Evolutionary conservation across 2,797 vertebrate genomes (phyloP).

Genomic region (Caiman crocodilus): DNA sequence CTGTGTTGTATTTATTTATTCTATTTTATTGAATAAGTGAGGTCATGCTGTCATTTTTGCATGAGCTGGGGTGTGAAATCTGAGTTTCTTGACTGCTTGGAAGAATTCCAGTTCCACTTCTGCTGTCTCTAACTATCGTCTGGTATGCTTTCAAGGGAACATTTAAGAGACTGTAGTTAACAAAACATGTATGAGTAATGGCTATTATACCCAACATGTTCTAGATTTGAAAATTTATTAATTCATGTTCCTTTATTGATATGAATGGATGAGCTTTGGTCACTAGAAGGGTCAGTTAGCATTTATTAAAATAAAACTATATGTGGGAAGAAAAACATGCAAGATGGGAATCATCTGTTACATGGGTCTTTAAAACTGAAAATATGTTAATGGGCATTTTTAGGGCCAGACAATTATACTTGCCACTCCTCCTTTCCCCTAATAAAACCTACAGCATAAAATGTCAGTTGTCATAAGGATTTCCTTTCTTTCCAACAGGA

Average conservation of each 20-base stretch:
- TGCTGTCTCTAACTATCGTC: conserved; percentile 9
- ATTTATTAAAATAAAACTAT: no score
- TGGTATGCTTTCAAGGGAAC: conserved; percentile 57
- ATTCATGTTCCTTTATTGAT: conserved; percentile 41
- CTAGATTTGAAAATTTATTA: conserved; percentile 42
- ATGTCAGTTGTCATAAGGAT: no score
- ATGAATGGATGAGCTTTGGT: conserved; percentile 35
- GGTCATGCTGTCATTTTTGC: conserved; percentile 35
- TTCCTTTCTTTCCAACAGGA: no score
- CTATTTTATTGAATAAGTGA: not conserved
- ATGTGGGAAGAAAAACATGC: not conserved
- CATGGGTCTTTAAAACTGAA: not conserved
- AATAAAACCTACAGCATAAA: not conserved
- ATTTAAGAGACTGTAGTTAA: conserved; percentile 73
- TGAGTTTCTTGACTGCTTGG: conserved; percentile 59
- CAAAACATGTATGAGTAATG: conserved; percentile 52
- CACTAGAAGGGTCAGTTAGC: not conserved
- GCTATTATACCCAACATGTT: conserved; percentile 58
- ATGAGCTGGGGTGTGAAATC: conserved; percentile 52
- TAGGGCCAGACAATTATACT: not conserved
- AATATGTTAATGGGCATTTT: not conserved
- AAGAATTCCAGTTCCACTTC: conserved; percentile 58
- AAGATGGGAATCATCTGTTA: not conserved
- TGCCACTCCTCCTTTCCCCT: not conserved
- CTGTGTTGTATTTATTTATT: not conserved